These are phyloP conservation scores for Siphamia tubifer DNA, from an alignment of 2,113 vertebrate species.

Conservation along the genomic window DNA sequence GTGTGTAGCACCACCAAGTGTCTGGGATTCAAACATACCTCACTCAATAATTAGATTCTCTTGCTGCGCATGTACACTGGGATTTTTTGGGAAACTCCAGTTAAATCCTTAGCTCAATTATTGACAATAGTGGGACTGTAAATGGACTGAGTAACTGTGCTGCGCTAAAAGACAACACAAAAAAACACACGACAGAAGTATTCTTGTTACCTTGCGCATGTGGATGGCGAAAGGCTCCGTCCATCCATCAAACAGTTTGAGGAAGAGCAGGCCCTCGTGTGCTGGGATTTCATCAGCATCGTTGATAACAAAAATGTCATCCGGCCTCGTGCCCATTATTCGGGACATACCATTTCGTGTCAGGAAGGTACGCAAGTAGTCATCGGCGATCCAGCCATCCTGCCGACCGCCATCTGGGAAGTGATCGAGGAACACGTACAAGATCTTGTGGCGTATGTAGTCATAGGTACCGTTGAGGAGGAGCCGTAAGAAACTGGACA, in stretches of 20 bases:
- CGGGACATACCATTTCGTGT: slow-evolving; percentile 88
- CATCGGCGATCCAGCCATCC: slow-evolving; percentile 97
- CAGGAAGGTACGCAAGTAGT: slow-evolving; percentile 95
- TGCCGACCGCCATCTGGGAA: slow-evolving; percentile 93
- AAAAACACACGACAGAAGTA: not conserved
- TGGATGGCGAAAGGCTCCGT: slow-evolving; percentile 97
- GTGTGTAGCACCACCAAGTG: too few relatives aligned
- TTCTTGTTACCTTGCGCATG: slow-evolving; percentile 86
- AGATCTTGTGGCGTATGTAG: slow-evolving; percentile 93
- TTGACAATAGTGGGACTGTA: too few relatives aligned
- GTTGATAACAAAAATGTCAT: slow-evolving; percentile 95
- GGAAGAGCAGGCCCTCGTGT: slow-evolving; percentile 92
- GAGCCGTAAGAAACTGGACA: slow-evolving; percentile 83
- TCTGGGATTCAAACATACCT: too few relatives aligned
- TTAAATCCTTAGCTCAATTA: too few relatives aligned
- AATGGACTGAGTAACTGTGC: too few relatives aligned
- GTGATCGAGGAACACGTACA: slow-evolving; percentile 97
- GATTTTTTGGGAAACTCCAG: too few relatives aligned
- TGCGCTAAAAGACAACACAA: too few relatives aligned
- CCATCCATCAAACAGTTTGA: slow-evolving; percentile 97
- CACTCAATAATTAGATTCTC: too few relatives aligned
- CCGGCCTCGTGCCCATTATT: slow-evolving; percentile 80
- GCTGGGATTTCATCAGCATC: slow-evolving; percentile 97
- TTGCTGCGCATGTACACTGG: too few relatives aligned
- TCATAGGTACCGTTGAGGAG: slow-evolving; percentile 92